A percentile compares a stretch with the other conserved stretches of the same genome.
Conservation (phyloP, 1,140 invertebrate species). For the Drosophila erecta region DNA sequence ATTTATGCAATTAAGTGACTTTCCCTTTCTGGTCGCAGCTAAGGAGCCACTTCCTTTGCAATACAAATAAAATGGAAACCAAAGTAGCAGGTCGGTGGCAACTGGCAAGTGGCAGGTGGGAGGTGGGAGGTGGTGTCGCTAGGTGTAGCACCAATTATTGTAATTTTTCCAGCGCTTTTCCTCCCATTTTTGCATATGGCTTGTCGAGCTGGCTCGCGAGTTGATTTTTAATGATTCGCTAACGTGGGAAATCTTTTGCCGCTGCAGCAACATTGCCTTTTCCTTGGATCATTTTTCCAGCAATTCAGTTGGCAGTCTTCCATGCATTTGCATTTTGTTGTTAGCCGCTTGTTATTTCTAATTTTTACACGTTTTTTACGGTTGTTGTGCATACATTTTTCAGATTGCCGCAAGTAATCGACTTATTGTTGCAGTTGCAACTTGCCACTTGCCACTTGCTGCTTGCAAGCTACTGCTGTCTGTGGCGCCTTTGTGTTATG, state of each 20-base stretch:
- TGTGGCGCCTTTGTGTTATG: conserved; percentile 74
- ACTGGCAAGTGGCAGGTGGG: background rate
- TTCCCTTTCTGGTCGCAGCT: background rate
- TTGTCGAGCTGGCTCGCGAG: conserved; percentile 39
- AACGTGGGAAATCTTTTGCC: conserved; percentile 68
- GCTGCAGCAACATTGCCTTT: conserved; percentile 44
- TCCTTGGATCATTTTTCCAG: conserved; percentile 40
- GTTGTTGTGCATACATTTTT: conserved; percentile 53
- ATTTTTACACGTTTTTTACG: conserved; percentile 61
- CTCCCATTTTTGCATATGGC: conserved; percentile 21
- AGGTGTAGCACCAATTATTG: conserved; percentile 38
- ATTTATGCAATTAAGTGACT: background rate
- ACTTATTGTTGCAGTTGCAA: conserved; percentile 43
- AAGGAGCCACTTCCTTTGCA: conserved; percentile 6
- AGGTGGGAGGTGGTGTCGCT: conserved; percentile 1
- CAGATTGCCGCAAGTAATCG: conserved; percentile 65
- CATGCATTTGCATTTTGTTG: conserved; percentile 65
- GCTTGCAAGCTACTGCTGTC: conserved; percentile 19
- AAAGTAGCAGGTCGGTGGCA: background rate
- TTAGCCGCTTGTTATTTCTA: conserved; percentile 75
- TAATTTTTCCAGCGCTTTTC: conserved; percentile 35
- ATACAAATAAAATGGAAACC: background rate
- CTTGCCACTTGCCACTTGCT: conserved; percentile 5
- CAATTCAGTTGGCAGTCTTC: conserved; percentile 11
- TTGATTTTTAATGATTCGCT: conserved; percentile 76